Conservation (phyloP, 2,113 vertebrate species). For the Trogon surrucura region DNA sequence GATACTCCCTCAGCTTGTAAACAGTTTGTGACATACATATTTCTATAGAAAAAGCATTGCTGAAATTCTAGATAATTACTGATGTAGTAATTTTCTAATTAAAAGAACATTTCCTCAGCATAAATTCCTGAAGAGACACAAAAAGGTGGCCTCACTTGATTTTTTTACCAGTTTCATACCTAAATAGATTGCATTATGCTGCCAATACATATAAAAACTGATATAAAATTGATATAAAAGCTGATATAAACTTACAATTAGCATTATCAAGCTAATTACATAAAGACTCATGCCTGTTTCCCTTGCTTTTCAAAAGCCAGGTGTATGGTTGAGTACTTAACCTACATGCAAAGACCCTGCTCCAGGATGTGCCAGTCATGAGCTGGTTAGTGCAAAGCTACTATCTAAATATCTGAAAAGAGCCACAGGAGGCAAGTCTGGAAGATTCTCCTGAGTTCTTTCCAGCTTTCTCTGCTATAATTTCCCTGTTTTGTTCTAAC, state of each 20-base stretch:
- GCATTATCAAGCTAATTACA: not conserved
- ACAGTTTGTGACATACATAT: not conserved
- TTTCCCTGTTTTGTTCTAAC: not conserved
- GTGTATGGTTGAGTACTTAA: not conserved
- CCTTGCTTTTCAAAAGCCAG: not conserved
- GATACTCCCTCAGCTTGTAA: not conserved
- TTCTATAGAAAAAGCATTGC: not conserved
- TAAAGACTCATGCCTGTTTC: not conserved
- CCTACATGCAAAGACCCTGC: not conserved
- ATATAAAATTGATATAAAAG: not conserved
- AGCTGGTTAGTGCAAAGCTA: not conserved
- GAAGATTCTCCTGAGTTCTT: not conserved
- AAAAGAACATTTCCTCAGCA: not conserved
- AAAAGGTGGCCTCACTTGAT: not conserved
- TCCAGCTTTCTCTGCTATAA: not conserved
- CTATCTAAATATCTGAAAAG: not conserved
- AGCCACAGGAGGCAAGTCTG: not conserved
- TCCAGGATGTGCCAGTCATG: not conserved
- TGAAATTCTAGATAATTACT: not conserved
- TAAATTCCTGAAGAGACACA: not conserved
- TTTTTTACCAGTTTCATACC: not conserved
- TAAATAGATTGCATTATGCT: not conserved
- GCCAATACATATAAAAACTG: not conserved
- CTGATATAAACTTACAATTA: not conserved
- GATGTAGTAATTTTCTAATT: not conserved